Percentiles rank a stretch among this genome's conserved stretches.
These are phyloP conservation scores for Sus cebifrons DNA, from an alignment of 2,797 vertebrate genomes.

Conservation along the genomic window DNA sequence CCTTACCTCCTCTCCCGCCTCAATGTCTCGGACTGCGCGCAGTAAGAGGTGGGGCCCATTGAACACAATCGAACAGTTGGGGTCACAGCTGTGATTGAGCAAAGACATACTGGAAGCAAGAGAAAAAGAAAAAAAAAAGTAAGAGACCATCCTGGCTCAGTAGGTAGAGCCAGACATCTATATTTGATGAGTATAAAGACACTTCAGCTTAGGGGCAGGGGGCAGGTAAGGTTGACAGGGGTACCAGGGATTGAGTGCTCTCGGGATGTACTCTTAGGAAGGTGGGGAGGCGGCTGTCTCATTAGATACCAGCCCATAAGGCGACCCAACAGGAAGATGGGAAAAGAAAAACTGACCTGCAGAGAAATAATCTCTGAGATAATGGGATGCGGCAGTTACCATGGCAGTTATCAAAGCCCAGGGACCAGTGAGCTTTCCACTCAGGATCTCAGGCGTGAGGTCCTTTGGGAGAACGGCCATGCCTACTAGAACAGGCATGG, in stretches of 20 bases:
- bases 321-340: not conserved
- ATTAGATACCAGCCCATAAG: not conserved
- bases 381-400: no score
- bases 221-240: not conserved
- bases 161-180: not conserved
- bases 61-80: constrained; percentile 97
- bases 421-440: not conserved
- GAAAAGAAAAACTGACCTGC: not conserved
- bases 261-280: not conserved
- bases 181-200: not conserved
- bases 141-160: not conserved
- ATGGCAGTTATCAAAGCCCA: not conserved
- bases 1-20: constrained; percentile 95
- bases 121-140: constrained; percentile 26
- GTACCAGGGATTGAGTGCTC: not conserved
- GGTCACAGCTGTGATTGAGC: constrained; percentile 97
- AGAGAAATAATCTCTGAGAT: not conserved
- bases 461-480: not conserved
- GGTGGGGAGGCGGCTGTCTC: not conserved
- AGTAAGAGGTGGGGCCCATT: constrained; percentile 94
- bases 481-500: not conserved
- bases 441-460: not conserved
- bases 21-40: constrained; percentile 93
- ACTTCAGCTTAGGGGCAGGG: not conserved
- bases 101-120: constrained; percentile 94